Percentiles rank a stretch among this genome's conserved stretches.
phyloP scores from a whole-genome alignment of 1,140 invertebrate genomes.

The Caenorhabditis tropicalis region DNA sequence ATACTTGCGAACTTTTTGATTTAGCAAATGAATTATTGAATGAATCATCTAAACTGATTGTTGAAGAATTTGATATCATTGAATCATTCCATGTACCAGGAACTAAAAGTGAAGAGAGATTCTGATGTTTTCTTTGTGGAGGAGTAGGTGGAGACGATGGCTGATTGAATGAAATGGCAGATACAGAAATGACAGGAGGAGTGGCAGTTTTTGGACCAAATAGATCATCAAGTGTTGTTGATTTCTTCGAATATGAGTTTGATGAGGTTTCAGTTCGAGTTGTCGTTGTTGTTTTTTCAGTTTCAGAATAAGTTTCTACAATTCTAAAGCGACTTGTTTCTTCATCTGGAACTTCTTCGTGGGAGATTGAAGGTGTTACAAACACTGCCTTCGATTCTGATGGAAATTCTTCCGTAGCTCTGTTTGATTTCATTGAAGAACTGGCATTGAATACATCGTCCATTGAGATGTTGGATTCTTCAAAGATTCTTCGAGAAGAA shows the following conservation, averaged over 20 bases:
- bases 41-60: constrained; percentile 8
- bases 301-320: neutral
- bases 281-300: neutral
- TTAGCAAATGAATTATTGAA: constrained; percentile 10
- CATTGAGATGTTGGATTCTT: neutral
- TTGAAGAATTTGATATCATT: constrained; percentile 18
- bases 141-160: neutral
- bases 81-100: neutral
- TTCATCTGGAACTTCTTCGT: neutral
- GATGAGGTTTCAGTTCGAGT: constrained; percentile 33
- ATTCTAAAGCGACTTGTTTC: neutral
- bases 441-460: neutral
- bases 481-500: neutral
- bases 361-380: neutral
- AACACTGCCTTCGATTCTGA: neutral
- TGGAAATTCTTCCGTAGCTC: neutral
- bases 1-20: neutral
- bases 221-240: neutral
- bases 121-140: neutral
- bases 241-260: neutral
- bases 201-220: constrained; percentile 2
- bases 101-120: neutral
- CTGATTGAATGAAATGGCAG: constrained; percentile 13
- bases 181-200: neutral
- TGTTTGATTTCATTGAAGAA: neutral